Percentiles rank a stretch among this genome's conserved stretches.
Conservation (phyloP, 2,113 vertebrate genomes). For the Macquaria ambigua region DNA sequence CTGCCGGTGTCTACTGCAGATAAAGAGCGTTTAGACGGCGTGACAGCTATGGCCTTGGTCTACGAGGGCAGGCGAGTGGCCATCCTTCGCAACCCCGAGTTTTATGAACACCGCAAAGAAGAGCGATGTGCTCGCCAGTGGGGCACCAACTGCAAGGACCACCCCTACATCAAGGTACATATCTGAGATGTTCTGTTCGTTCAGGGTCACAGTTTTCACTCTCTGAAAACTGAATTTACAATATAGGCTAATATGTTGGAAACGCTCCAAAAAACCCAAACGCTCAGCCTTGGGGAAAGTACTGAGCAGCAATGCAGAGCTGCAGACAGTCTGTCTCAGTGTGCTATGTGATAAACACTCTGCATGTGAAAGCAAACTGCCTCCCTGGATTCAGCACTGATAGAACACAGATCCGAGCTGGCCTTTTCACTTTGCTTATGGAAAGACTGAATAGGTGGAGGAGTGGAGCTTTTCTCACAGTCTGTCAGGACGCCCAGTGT, state of each 20-base stretch:
- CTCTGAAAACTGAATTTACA: neutral
- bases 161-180: slow-evolving; percentile 97
- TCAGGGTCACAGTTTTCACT: neutral
- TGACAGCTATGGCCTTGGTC: slow-evolving; percentile 90
- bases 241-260: neutral
- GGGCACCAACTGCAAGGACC: slow-evolving; percentile 96
- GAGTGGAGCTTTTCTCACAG: slow-evolving; percentile 42
- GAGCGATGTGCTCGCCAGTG: slow-evolving; percentile 97
- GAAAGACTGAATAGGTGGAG: slow-evolving; percentile 65
- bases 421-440: slow-evolving; percentile 61
- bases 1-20: slow-evolving; percentile 90
- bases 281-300: neutral
- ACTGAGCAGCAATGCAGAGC: slow-evolving; percentile 24
- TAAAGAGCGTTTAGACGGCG: slow-evolving; percentile 92
- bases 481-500: slow-evolving; percentile 59
- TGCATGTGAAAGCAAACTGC: slow-evolving; percentile 48
- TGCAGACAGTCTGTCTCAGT: slow-evolving; percentile 40
- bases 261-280: neutral
- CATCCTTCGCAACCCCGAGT: slow-evolving; percentile 96
- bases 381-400: slow-evolving; percentile 52
- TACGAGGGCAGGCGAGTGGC: slow-evolving; percentile 91
- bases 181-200: neutral
- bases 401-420: slow-evolving; percentile 66
- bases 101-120: slow-evolving; percentile 96
- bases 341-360: slow-evolving; percentile 59